Conservation (phyloP, 1,140 invertebrate genomes). For the Chironomus striatipennis region DNA sequence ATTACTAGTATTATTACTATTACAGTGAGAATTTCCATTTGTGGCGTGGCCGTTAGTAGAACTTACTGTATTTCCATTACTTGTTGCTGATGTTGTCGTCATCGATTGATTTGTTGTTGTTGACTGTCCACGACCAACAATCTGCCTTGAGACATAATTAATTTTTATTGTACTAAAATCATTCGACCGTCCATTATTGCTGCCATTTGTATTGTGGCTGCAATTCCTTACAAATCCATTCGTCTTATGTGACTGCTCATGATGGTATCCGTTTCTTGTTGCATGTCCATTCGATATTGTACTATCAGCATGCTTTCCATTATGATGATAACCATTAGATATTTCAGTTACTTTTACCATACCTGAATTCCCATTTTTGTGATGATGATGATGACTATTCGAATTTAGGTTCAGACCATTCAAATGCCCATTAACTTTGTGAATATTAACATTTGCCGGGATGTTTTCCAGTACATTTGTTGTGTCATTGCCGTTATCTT, state of each 20-base stretch:
- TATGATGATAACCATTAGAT: neutral
- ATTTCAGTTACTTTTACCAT: neutral
- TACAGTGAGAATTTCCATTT: neutral
- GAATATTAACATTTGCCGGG: constrained; percentile 11
- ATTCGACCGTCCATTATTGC: constrained; percentile 13
- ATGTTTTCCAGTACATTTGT: neutral
- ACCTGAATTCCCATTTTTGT: neutral
- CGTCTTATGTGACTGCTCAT: neutral
- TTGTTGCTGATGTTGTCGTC: no score
- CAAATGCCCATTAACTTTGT: constrained; percentile 14
- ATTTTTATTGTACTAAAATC: constrained; percentile 19
- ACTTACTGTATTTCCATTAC: no score
- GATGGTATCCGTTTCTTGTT: neutral
- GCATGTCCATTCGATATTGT: neutral
- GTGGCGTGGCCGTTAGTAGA: neutral
- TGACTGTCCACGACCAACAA: neutral
- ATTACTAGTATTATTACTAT: no score
- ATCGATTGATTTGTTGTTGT: neutral
- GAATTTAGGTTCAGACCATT: neutral
- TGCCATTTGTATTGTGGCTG: neutral
- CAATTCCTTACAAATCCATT: neutral
- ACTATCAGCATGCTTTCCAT: neutral
- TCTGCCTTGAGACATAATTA: constrained; percentile 4
- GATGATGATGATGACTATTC: neutral
- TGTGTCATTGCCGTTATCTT: neutral